Evolutionary conservation across 2,797 vertebrate genomes (phyloP).

Genomic region (Vipera ursinii): DNA sequence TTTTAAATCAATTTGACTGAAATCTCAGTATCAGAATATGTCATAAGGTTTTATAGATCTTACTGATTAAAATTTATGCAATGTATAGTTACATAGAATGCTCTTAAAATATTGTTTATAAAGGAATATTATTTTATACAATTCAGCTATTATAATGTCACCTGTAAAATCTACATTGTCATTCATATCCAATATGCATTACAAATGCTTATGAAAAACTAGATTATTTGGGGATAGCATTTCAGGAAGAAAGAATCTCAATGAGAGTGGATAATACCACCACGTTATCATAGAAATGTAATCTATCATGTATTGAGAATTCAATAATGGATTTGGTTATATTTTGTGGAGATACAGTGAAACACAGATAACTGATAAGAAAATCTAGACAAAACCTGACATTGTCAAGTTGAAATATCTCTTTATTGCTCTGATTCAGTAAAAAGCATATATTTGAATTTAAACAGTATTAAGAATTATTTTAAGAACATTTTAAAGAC

Average conservation of each 20-base stretch:
- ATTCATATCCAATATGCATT: not conserved
- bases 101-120: not conserved
- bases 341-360: conserved; percentile 22
- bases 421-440: conserved; percentile 20
- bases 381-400: conserved; percentile 43
- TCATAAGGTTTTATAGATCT: not conserved
- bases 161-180: not conserved
- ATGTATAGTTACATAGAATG: not conserved
- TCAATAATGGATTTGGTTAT: conserved; percentile 32
- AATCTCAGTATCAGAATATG: not conserved
- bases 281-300: conserved; percentile 26
- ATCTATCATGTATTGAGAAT: conserved; percentile 13
- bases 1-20: not conserved
- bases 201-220: conserved; percentile 5
- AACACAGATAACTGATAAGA: conserved; percentile 32
- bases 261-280: not conserved
- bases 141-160: not conserved
- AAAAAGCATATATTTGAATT: conserved; percentile 14
- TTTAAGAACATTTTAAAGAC: not conserved
- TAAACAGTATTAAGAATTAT: conserved; percentile 32
- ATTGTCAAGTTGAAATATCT: conserved; percentile 45
- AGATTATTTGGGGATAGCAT: not conserved
- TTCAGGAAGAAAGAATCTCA: not conserved
- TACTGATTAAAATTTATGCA: conserved; percentile 11
- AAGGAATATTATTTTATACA: not conserved